phyloP scores from a whole-genome alignment of 1,140 invertebrate species.

The Procambarus clarkii region DNA sequence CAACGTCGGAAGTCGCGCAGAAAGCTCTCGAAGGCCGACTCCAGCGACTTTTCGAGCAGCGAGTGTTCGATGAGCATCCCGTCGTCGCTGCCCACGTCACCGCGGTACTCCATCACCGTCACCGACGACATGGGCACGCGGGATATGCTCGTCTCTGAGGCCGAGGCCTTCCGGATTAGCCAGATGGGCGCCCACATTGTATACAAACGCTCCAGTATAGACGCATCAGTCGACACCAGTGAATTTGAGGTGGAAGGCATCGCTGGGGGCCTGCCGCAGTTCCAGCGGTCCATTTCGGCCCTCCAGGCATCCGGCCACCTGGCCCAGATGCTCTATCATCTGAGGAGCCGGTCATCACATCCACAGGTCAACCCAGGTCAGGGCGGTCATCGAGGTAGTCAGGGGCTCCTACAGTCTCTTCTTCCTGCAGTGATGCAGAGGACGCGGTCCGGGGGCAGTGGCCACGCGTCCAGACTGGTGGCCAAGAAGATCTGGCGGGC shows the following conservation, averaged over 20 bases:
- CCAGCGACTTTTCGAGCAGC: conserved; percentile 68
- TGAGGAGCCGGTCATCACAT: conserved; percentile 25
- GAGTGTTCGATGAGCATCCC: conserved; percentile 70
- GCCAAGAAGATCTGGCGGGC: conserved; percentile 89
- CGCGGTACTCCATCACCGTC: conserved; percentile 72
- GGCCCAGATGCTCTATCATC: conserved; percentile 48
- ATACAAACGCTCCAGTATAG: conserved; percentile 58
- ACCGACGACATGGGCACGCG: conserved; percentile 68
- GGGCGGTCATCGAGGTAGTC: conserved; percentile 43
- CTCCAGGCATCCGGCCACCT: conserved; percentile 70
- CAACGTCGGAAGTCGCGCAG: conserved; percentile 47
- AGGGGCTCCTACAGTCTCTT: conserved; percentile 67
- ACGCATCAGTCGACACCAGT: conserved; percentile 63
- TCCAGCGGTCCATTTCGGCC: conserved; percentile 68
- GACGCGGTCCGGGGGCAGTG: conserved; percentile 75
- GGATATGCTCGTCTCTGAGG: conserved; percentile 69
- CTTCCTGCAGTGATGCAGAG: conserved; percentile 82
- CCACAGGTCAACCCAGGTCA: conserved; percentile 46
- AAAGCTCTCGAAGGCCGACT: conserved; percentile 69
- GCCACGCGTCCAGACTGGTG: conserved; percentile 80
- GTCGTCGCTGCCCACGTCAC: conserved; percentile 66
- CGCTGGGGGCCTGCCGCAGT: not conserved
- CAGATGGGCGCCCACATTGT: conserved; percentile 63
- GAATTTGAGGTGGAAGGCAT: conserved; percentile 38
- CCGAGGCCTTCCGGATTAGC: conserved; percentile 55